These are phyloP conservation scores for Heteronetta atricapilla DNA, from an alignment of 2,113 vertebrate species.

Conservation along the genomic window DNA sequence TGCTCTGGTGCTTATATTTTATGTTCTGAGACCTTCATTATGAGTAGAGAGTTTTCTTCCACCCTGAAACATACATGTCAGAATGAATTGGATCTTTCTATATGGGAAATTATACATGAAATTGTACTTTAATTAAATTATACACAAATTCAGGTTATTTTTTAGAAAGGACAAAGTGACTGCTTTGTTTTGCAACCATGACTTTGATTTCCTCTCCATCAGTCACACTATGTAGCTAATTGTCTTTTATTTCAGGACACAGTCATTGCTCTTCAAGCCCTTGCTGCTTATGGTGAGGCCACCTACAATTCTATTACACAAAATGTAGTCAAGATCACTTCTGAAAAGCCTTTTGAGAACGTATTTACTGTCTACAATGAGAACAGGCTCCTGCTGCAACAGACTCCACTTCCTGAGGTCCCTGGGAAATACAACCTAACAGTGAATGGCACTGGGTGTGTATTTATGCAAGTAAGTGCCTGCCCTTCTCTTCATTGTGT, in stretches of 20 bases:
- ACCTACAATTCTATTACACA: conserved; percentile 44
- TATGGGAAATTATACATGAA: background rate
- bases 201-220: background rate
- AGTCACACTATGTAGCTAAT: accelerated
- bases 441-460: conserved; percentile 61
- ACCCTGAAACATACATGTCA: background rate
- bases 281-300: conserved; percentile 48
- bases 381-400: conserved; percentile 70
- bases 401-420: conserved; percentile 15
- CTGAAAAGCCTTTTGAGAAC: conserved; percentile 25
- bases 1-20: background rate
- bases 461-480: conserved; percentile 63
- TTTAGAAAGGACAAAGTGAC: background rate
- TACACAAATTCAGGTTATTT: background rate
- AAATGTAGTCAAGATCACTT: conserved; percentile 37
- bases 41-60: background rate
- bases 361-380: conserved; percentile 45
- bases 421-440: conserved; percentile 49
- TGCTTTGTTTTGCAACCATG: background rate
- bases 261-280: conserved; percentile 71
- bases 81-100: background rate
- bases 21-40: background rate
- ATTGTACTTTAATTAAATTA: background rate
- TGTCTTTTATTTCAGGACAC: conserved; percentile 64
- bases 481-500: background rate